Conservation (phyloP, 2,113 vertebrate species). For the Ochotona curzoniae region DNA sequence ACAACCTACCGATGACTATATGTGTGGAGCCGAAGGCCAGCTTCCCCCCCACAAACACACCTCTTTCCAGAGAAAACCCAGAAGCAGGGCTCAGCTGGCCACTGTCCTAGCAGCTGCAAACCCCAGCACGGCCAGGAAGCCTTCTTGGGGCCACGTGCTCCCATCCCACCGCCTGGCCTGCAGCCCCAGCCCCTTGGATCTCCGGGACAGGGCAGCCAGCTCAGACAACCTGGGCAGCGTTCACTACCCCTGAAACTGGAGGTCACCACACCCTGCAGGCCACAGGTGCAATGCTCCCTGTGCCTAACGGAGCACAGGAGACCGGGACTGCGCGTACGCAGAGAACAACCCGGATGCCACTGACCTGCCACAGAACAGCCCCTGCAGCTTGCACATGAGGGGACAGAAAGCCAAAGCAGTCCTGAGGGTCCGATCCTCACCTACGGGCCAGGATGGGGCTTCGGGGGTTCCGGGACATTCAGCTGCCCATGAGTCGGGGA, state of each 20-base stretch:
- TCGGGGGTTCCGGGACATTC: accelerated
- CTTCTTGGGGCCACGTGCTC: accelerated
- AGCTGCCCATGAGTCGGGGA: neutral
- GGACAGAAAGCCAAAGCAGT: too few species aligned
- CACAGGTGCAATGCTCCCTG: too few species aligned
- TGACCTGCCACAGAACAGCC: neutral
- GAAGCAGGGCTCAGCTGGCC: neutral
- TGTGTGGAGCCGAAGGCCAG: too few species aligned
- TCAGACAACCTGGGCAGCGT: neutral
- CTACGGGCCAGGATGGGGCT: neutral
- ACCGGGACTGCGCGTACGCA: neutral
- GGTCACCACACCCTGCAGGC: too few species aligned
- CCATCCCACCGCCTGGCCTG: neutral
- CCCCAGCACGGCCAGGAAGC: neutral
- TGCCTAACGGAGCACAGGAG: neutral
- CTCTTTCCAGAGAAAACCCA: neutral
- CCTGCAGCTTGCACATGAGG: accelerated
- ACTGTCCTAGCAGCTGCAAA: neutral
- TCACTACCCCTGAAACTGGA: neutral
- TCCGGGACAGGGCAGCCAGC: neutral
- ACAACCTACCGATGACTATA: too few species aligned
- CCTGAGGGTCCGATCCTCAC: too few species aligned
- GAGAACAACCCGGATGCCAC: neutral
- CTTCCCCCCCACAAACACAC: too few species aligned
- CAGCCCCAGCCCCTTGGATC: neutral